A percentile compares a stretch with the other conserved stretches of the same genome.
phyloP scores from a whole-genome alignment of 2,113 vertebrate genomes.

The Pelecanus crispus region DNA sequence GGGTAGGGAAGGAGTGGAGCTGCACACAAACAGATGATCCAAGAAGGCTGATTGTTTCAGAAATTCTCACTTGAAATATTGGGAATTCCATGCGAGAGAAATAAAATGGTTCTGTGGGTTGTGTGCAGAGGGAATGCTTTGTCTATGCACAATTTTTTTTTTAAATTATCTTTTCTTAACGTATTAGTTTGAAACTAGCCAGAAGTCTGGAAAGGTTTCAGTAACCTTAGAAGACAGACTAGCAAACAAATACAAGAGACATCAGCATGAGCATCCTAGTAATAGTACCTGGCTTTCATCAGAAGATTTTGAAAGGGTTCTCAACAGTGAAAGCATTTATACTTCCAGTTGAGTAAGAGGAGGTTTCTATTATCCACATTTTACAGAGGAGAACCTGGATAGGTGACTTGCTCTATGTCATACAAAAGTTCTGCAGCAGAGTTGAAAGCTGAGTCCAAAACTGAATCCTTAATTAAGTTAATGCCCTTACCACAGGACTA shows the following conservation, averaged over 20 bases:
- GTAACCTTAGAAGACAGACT: neutral
- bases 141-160: neutral
- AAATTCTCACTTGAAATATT: neutral
- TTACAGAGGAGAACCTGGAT: neutral
- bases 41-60: neutral
- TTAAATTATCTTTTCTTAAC: neutral
- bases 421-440: neutral
- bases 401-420: neutral
- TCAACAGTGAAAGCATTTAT: neutral
- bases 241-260: slow-evolving; percentile 21
- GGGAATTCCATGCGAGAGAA: neutral
- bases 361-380: neutral
- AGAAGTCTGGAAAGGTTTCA: slow-evolving; percentile 30
- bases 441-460: neutral
- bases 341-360: neutral
- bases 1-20: neutral
- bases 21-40: neutral
- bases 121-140: neutral
- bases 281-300: slow-evolving; percentile 34
- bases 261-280: slow-evolving; percentile 1
- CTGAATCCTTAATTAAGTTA: neutral
- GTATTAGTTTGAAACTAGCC: neutral
- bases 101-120: neutral
- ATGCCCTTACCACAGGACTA: neutral
- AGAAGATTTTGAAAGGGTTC: neutral